Base-by-base conservation (phyloP, 2,113 vertebrate species). In the Acinonyx jubatus region DNA sequence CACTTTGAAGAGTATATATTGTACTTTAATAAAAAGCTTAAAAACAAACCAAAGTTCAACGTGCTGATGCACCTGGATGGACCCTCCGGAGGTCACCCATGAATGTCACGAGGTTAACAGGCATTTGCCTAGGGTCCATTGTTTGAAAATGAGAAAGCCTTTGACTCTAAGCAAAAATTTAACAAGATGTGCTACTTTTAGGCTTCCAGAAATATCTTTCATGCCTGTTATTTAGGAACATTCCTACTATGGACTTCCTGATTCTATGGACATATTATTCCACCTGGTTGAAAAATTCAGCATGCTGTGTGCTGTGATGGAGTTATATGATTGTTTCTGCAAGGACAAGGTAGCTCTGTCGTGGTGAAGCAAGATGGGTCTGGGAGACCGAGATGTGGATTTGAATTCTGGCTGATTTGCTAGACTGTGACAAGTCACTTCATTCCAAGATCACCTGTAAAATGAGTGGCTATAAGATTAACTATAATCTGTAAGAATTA, bases 111-210 rank as follows among this genome's bases (percentile, higher is more conserved):
- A 50, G 29, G 41, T 69, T n/a, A 68, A 11, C 25, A 19, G 57
- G 50, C 36, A 89, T 89, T 89, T 41, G 73, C 38, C 41, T 86
- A 63, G 29, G 48, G 63, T 61, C 27, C 68, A 66, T 29, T 81
- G 41, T 89, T 81, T 94, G 48, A 83, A 91, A 33, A 73, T 19
- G 23, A 83, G 31, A 92, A 94, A 63, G 29, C 6, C 48, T 81
- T 81, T 66, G 66, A 18, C 55, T 92, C 55, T 78, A 73, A 41
- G 25, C 21, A 91, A 45, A 89, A 80, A 89, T 89, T 96, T 89
- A 80, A 86, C 36, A 79, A 81, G 18, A 5, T 69, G 18, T 89
- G 38, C 38, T 65, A 63, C 41, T 91, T 96, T 89, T 36, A 27
- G 27, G 23, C 33, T 85, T 97, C 5, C 5, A 63, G 21, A 74